Evolutionary conservation across 2,888 invertebrate genomes (phyloP).

Genomic region (Tenthredo scrophulariae): DNA sequence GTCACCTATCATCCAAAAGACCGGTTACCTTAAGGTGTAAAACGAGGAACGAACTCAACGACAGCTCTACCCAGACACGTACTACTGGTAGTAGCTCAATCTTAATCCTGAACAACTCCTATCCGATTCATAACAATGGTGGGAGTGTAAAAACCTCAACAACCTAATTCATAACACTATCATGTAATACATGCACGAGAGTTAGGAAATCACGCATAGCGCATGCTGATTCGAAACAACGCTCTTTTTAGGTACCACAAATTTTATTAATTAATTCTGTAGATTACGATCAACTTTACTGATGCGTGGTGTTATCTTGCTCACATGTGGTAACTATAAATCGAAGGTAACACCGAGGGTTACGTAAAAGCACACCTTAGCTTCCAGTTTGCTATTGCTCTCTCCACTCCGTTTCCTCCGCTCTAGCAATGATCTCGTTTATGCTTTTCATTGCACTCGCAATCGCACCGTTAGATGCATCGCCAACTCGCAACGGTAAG

Average conservation of each 20-base stretch:
- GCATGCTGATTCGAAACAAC: background rate
- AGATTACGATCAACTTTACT: background rate
- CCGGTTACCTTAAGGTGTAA: too few relatives aligned
- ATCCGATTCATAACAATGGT: too few relatives aligned
- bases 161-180: too few relatives aligned
- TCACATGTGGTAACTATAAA: background rate
- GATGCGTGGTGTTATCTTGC: background rate
- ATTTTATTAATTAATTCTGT: background rate
- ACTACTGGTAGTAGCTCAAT: too few relatives aligned
- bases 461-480: conserved; percentile 20
- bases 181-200: background rate
- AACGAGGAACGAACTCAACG: too few relatives aligned
- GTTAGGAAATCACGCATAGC: background rate
- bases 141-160: too few relatives aligned
- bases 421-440: background rate
- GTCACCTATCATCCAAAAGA: too few relatives aligned
- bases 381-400: background rate
- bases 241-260: background rate
- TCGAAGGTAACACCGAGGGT: background rate
- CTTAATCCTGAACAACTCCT: too few relatives aligned
- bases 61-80: too few relatives aligned
- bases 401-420: background rate
- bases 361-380: conserved; percentile 6
- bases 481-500: conserved; percentile 36
- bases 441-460: background rate